Conservation (phyloP, 35 echinoderm and acorn worm species). For the Diadema setosum region DNA sequence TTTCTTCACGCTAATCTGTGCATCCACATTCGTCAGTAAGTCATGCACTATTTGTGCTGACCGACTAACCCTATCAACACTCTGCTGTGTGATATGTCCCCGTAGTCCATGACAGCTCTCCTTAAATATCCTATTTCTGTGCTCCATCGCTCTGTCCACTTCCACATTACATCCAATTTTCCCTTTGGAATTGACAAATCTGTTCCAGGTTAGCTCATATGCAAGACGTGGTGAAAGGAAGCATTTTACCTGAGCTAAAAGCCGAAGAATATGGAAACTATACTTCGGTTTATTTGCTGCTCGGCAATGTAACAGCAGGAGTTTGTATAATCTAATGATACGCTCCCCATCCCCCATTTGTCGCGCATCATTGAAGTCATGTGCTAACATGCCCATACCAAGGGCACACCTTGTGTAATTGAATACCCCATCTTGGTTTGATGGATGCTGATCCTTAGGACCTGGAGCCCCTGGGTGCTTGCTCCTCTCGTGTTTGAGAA, state of each 20-base stretch:
- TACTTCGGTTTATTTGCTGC: neutral
- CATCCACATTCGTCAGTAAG: neutral
- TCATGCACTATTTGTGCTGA: slow-evolving; percentile 20
- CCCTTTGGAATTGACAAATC: slow-evolving; percentile 20
- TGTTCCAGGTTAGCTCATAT: slow-evolving; percentile 49
- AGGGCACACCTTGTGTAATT: neutral
- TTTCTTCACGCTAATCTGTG: neutral
- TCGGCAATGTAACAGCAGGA: neutral
- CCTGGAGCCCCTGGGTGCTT: neutral
- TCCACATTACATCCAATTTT: slow-evolving; percentile 27
- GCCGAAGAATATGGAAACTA: neutral
- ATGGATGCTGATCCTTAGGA: neutral
- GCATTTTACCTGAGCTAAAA: neutral
- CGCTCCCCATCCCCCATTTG: neutral
- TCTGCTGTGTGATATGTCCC: slow-evolving; percentile 31
- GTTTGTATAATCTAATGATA: neutral
- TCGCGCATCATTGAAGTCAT: neutral
- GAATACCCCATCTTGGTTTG: neutral
- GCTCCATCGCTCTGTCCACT: slow-evolving; percentile 38
- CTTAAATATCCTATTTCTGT: slow-evolving; percentile 56
- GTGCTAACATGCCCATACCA: neutral
- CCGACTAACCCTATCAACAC: slow-evolving; percentile 18
- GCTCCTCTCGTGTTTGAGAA: neutral
- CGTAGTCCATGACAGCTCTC: neutral
- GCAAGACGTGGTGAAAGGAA: neutral